Conservation (phyloP, 37 sponge, comb jelly and placozoan species). For the Halisarca cf. caerulea region DNA sequence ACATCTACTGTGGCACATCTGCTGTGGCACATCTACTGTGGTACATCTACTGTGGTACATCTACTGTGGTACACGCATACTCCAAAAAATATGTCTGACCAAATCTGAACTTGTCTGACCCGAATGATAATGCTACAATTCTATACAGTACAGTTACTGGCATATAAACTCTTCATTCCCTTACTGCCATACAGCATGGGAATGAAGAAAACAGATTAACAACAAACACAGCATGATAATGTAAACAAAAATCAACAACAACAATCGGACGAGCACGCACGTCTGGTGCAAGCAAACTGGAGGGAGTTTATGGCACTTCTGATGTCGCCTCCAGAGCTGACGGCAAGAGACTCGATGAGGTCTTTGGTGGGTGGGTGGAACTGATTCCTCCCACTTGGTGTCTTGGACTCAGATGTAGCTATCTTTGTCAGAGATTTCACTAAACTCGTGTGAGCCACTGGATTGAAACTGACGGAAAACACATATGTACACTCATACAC, state of each 20-base stretch:
- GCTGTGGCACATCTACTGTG: no score
- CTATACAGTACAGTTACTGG: no score
- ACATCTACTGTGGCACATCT: no score
- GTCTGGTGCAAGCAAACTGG: constrained; percentile 71
- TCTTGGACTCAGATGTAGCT: constrained; percentile 39
- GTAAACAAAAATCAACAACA: constrained; percentile 3
- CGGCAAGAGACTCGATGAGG: constrained; percentile 57
- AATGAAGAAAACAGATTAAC: no score
- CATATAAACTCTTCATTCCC: not conserved
- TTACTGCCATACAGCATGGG: not conserved
- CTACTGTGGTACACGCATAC: no score
- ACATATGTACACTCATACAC: no score
- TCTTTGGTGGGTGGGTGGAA: constrained; percentile 52
- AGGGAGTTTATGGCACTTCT: constrained; percentile 78
- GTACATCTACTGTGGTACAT: no score
- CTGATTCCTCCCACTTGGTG: not conserved
- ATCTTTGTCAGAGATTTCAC: constrained; percentile 68
- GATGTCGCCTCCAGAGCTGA: constrained; percentile 63
- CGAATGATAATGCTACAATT: no score
- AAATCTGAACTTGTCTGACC: no score
- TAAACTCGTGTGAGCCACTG: constrained; percentile 73
- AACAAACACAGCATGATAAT: not conserved
- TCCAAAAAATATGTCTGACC: no score
- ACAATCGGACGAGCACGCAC: constrained; percentile 4
- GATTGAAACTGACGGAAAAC: constrained; percentile 68